These are phyloP conservation scores for Aix galericulata DNA, from an alignment of 2,113 vertebrate species.

Conservation along the genomic window DNA sequence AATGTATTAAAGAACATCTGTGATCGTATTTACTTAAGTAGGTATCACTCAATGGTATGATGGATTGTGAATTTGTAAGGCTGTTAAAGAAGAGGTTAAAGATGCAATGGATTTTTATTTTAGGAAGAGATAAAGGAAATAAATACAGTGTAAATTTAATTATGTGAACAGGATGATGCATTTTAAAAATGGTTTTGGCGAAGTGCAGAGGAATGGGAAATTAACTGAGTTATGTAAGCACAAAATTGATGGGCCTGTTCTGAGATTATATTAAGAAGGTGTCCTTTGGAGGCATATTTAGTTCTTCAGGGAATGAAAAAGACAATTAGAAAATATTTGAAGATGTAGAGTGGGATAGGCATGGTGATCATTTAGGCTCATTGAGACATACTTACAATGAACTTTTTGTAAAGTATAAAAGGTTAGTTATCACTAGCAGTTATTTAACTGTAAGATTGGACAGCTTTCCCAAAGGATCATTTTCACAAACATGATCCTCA, in stretches of 20 bases:
- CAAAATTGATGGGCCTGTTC: neutral
- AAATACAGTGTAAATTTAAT: conserved; percentile 40
- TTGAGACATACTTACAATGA: neutral
- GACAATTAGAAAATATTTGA: neutral
- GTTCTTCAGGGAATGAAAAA: neutral
- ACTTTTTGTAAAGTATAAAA: conserved; percentile 10
- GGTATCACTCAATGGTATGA: neutral
- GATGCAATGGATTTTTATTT: neutral
- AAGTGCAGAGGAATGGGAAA: conserved; percentile 35
- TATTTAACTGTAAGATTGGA: neutral
- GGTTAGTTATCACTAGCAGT: neutral
- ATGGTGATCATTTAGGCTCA: neutral
- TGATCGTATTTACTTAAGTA: neutral
- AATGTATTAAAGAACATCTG: neutral
- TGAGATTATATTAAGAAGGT: neutral
- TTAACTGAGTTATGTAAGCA: neutral
- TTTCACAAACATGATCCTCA: neutral
- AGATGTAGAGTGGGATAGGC: neutral
- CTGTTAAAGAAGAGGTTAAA: neutral
- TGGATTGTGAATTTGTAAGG: neutral
- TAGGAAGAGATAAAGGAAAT: conserved; percentile 23
- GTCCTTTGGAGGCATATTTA: neutral
- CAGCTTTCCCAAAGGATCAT: neutral
- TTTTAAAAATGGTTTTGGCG: conserved; percentile 41
- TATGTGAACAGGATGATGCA: conserved; percentile 11